Evolutionary conservation across 2,888 invertebrate genomes (phyloP).

Genomic region (Cheilosia pagana): DNA sequence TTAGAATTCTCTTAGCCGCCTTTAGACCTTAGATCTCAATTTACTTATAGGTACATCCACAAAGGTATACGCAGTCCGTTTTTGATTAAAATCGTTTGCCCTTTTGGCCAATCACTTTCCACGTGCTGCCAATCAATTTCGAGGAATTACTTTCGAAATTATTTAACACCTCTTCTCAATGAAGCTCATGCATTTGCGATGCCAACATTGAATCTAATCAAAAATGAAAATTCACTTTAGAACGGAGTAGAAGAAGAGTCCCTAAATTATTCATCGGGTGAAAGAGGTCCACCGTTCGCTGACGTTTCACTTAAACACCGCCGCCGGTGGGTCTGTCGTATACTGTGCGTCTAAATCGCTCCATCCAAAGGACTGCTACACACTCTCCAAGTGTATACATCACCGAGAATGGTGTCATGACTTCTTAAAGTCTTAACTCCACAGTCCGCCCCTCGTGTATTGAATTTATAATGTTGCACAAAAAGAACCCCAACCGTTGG

Average conservation of each 20-base stretch:
- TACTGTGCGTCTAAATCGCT: conserved; percentile 21
- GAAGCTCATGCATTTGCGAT: conserved; percentile 19
- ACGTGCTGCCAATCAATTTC: conserved; percentile 33
- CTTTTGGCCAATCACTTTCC: conserved; percentile 7
- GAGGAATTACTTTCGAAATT: conserved; percentile 25
- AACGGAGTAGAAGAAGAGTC: not conserved
- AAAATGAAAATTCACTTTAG: conserved; percentile 55
- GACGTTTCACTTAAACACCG: conserved; percentile 30
- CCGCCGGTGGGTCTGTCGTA: conserved; percentile 4
- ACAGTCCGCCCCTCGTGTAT: conserved; percentile 22
- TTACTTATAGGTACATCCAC: not conserved
- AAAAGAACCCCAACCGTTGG: too few species aligned
- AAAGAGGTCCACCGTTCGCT: conserved; percentile 26
- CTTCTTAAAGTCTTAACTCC: conserved; percentile 16
- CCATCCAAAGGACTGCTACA: not conserved
- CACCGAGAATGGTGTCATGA: conserved; percentile 19
- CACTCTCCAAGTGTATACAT: conserved; percentile 12
- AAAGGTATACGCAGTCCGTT: not conserved
- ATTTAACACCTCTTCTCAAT: conserved; percentile 20
- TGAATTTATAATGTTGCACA: conserved; percentile 42
- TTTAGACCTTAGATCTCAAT: conserved; percentile 15
- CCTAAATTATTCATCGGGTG: conserved; percentile 58
- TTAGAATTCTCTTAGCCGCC: conserved; percentile 21
- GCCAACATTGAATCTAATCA: conserved; percentile 38
- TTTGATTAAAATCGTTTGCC: not conserved